phyloP scores from a whole-genome alignment of 2,797 vertebrate species.

The Epinephelus malabaricus region DNA sequence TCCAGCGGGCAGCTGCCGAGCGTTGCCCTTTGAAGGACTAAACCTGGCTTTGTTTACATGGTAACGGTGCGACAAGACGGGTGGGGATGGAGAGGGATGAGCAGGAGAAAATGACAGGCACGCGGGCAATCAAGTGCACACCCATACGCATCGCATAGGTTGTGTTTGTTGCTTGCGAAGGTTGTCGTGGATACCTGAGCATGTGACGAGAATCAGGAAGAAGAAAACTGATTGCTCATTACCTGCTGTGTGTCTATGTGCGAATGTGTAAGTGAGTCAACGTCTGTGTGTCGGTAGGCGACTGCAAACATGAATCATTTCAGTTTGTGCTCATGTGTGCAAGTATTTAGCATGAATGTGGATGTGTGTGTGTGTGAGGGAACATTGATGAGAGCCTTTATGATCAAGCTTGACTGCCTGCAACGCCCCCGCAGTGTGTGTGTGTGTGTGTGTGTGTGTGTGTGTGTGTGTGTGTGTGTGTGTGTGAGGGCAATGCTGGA shows the following conservation, averaged over 20 bases:
- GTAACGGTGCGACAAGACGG: conserved; percentile 68
- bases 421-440: conserved; percentile 26
- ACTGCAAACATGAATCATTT: conserved; percentile 50
- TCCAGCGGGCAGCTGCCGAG: conserved; percentile 72
- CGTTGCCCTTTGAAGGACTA: conserved; percentile 83
- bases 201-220: conserved; percentile 59
- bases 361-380: conserved; percentile 12
- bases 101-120: conserved; percentile 42
- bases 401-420: conserved; percentile 59
- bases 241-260: conserved; percentile 27
- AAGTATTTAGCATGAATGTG: conserved; percentile 21
- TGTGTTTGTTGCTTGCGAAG: conserved; percentile 34
- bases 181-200: conserved; percentile 60
- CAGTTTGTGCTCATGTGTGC: conserved; percentile 36
- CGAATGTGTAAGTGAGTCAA: conserved; percentile 19
- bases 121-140: neutral
- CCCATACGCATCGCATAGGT: conserved; percentile 36
- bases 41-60: conserved; percentile 85
- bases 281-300: conserved; percentile 39
- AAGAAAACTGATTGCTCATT: conserved; percentile 66
- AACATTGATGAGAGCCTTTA: conserved; percentile 42
- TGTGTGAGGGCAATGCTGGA: conserved; percentile 38
- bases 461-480: conserved; percentile 16
- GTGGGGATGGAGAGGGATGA: conserved; percentile 48
- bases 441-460: conserved; percentile 25